Evolutionary conservation across 2,113 vertebrate genomes (phyloP), one percentile per base, ranked within the genome.

Genomic region (Myrmophylax atrothorax): DNA sequence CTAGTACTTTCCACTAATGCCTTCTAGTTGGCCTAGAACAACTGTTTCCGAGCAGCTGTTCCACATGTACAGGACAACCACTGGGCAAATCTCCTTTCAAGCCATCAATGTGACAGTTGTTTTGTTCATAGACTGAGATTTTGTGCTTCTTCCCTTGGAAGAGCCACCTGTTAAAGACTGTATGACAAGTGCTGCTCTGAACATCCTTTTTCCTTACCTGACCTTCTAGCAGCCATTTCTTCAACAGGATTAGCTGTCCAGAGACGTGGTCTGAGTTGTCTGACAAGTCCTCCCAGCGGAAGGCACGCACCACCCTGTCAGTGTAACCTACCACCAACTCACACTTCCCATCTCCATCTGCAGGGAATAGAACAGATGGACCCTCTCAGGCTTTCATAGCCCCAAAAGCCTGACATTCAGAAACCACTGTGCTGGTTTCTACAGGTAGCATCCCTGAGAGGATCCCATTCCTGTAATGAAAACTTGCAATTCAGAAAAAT

Each of bases 271-370:
- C 99, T 1, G 98, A 87, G 19, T 94, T 67, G 9, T 99, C 99
- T 0, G 97, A 94, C 0, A 97, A 96, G 78, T 99, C 99, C 70
- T 99, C 99, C 99, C 99, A 99, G 23, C 99, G 99, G 94, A 99
- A 99, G 20, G 99, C 99, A 87, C 99, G 98, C 15, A 99, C 99
- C 73, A 99, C 99, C 3, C 99, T 98, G 98, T 99, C 99, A 10
- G 99, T 99, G 97, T 99, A 99, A 17, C 99, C 99, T 66, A 99
- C 98, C 64, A 99, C 99, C 95, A 99, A 95, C 96, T 99, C 99
- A 7, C 96, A 98, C 59, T 98, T 98, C 7, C 99, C 99, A 35
- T 99, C 99, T 53, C 99, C 99, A 88, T 99, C 99, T 99, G 93
- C 18, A 72, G 37, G 35, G 59, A 85, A 91, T 33, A 90, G 40